Percentiles rank a stretch among this genome's conserved stretches.
Evolutionary conservation across 2,888 invertebrate genomes (phyloP).

Genomic region (Macropis europaea): DNA sequence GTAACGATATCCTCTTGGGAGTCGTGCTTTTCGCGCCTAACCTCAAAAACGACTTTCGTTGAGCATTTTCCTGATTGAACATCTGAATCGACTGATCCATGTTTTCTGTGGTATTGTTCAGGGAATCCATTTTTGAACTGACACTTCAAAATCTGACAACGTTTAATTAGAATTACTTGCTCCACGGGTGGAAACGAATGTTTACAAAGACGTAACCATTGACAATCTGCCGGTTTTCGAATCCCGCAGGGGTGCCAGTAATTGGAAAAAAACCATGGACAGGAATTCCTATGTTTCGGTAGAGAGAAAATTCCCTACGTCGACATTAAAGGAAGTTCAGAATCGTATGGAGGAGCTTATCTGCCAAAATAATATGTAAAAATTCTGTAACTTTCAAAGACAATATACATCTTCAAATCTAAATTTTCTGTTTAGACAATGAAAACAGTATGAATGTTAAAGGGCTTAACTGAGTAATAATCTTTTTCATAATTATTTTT

Average conservation of each 20-base stretch:
- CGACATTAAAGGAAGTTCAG: neutral
- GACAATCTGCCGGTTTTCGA: constrained; percentile 33
- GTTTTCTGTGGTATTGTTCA: constrained; percentile 45
- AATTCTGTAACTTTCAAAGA: neutral
- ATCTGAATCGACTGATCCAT: constrained; percentile 63
- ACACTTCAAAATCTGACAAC: neutral
- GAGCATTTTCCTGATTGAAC: constrained; percentile 58
- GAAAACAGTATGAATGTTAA: neutral
- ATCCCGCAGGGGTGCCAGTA: constrained; percentile 5
- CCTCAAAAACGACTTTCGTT: constrained; percentile 66
- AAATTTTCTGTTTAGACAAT: neutral
- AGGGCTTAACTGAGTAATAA: neutral
- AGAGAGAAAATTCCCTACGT: constrained; percentile 2
- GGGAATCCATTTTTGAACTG: constrained; percentile 34
- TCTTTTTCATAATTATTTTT: neutral
- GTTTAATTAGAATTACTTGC: neutral
- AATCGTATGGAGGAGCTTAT: neutral
- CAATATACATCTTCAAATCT: neutral
- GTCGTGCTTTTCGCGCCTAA: constrained; percentile 62
- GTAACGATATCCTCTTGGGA: constrained; percentile 62
- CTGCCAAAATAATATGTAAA: neutral
- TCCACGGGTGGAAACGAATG: neutral
- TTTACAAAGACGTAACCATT: constrained; percentile 5
- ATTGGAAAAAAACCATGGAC: neutral
- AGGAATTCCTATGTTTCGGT: no score